Evolutionary conservation across 2,113 vertebrate species (phyloP), one percentile per base, ranked within the genome.

Genomic region (Toxotes chatareus): DNA sequence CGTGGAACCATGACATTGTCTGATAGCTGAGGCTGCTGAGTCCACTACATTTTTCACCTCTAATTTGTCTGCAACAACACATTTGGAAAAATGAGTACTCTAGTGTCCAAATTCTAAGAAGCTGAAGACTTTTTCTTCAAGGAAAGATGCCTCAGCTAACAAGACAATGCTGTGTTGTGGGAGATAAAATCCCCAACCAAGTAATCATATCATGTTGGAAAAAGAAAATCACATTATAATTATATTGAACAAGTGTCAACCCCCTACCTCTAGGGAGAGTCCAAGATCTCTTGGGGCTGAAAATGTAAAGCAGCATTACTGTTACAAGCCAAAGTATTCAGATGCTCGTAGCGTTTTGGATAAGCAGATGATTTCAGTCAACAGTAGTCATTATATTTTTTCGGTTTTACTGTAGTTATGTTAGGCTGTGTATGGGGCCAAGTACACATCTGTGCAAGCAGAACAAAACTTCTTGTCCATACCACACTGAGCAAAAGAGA

Each of bases 1-100:
- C 76, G 75, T 42, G 49, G 60, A 67, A 73, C 73, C 74, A 79
- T 77, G 83, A 87, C 82, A 72, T 46, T 74, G 71, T 61, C 83
- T 56, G 85, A 89, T 68, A 82, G 36, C 44, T 19, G 27, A 73
- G 67, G 62, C 74, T 73, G 47, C 57, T 71, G 31, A 56, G 49
- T 66, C 59, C 38, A 72, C 21, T 27, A n/a, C 46, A 31, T 66
- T 63, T 27, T 38, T 31, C 14, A 44, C 55, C 21, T 14, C 14
- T 19, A 23, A 12, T 13, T 21, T 19, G 16, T 51, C 59, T 60
- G 12, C 32, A 74, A 14, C 1, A 8, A 23, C 46, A 66, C 14
- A 44, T 21, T 1, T 49, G 6, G 1, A 1, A 51, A 47, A 44
- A 71, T 55, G 1, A 13, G 1, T 0, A 27, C 6, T 4, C 1